Conservation (phyloP, 2,888 invertebrate genomes). For the Brachyptera risi region DNA sequence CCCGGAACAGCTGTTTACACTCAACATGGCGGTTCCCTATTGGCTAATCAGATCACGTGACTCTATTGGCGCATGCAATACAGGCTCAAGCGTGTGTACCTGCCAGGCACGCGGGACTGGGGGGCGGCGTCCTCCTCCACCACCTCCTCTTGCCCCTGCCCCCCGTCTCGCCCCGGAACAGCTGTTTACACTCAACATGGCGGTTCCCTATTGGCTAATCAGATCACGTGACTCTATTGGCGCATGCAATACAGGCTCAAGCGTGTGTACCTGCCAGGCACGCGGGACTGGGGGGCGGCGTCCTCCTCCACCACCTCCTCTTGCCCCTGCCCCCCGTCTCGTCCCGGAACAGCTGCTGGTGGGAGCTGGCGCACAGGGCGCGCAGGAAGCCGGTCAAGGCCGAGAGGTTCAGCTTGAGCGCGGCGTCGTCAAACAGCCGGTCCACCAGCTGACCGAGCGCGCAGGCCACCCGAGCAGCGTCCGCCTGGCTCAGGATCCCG, state of each 20-base stretch:
- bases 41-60: no score
- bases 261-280: background rate
- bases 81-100: no score
- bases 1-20: no score
- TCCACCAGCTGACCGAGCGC: slow-evolving; percentile 87
- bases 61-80: no score
- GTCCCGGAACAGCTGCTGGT: slow-evolving; percentile 60
- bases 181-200: no score
- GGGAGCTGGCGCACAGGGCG: slow-evolving; percentile 81
- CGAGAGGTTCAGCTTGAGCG: slow-evolving; percentile 78
- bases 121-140: slow-evolving; percentile 45
- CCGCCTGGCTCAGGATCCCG: slow-evolving; percentile 55
- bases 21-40: no score
- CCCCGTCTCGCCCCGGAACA: slow-evolving; percentile 41
- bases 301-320: slow-evolving; percentile 47
- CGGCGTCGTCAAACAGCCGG: slow-evolving; percentile 82
- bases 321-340: slow-evolving; percentile 44
- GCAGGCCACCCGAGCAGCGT: slow-evolving; percentile 85
- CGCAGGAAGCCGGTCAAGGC: slow-evolving; percentile 78
- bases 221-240: no score
- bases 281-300: slow-evolving; percentile 47
- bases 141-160: slow-evolving; percentile 47
- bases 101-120: slow-evolving; percentile 43
- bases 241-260: no score
- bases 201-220: no score